Conservation (phyloP, 1,140 invertebrate species). For the Geopemphigus sp. region DNA sequence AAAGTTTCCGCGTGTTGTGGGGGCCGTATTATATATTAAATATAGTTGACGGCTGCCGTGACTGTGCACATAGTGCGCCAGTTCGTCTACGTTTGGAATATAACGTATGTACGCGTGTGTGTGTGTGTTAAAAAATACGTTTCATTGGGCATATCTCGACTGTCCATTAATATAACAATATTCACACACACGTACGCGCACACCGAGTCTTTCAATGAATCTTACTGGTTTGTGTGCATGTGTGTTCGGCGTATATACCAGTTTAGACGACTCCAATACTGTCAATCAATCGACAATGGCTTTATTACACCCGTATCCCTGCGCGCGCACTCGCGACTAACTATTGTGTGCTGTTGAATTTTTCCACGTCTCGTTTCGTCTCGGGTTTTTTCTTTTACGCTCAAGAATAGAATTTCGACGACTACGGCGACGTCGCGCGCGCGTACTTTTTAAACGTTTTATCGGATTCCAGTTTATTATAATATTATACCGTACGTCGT, state of each 20-base stretch:
- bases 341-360: slow-evolving; percentile 32
- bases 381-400: neutral
- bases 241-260: slow-evolving; percentile 23
- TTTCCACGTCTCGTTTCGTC: slow-evolving; percentile 40
- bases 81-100: slow-evolving; percentile 37
- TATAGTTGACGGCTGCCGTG: slow-evolving; percentile 29
- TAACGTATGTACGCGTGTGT: neutral
- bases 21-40: neutral
- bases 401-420: neutral
- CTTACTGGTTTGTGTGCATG: neutral
- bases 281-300: slow-evolving; percentile 48
- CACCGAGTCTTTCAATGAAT: slow-evolving; percentile 36
- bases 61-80: slow-evolving; percentile 46
- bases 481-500: neutral
- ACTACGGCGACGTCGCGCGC: neutral
- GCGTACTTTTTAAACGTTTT: slow-evolving; percentile 40
- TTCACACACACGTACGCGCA: slow-evolving; percentile 11
- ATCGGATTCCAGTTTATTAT: slow-evolving; percentile 39
- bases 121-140: slow-evolving; percentile 22
- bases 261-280: slow-evolving; percentile 31
- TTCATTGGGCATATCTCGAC: slow-evolving; percentile 38
- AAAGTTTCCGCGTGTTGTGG: slow-evolving; percentile 24
- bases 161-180: slow-evolving; percentile 34
- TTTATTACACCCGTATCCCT: slow-evolving; percentile 31
- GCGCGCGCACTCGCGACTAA: neutral